phyloP scores from a whole-genome alignment of 1,140 invertebrate genomes.

The Lycorma delicatula region DNA sequence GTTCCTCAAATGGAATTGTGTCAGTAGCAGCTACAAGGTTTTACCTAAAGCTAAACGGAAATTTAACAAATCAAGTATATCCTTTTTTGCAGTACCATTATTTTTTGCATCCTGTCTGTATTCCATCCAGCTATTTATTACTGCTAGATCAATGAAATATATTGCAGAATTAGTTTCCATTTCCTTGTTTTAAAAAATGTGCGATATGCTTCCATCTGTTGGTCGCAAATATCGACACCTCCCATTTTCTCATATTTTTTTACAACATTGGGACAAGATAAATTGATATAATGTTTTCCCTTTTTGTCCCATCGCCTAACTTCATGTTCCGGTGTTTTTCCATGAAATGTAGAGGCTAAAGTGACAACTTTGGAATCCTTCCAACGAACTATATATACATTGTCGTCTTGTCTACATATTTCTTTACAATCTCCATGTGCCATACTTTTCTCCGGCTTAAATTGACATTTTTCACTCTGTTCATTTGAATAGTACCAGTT shows the following conservation, averaged over 20 bases:
- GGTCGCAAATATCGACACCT: conserved; percentile 33
- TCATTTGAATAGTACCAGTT: conserved; percentile 11
- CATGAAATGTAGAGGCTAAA: conserved; percentile 18
- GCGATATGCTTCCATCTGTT: conserved; percentile 27
- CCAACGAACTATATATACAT: conserved; percentile 11
- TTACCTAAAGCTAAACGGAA: conserved; percentile 1
- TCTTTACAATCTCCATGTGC: neutral
- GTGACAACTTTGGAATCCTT: conserved; percentile 14
- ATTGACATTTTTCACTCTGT: conserved; percentile 10
- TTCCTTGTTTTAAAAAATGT: conserved; percentile 30
- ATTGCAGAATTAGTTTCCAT: conserved; percentile 32
- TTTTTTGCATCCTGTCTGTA: neutral
- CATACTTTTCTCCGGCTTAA: conserved; percentile 3
- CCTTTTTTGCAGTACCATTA: conserved; percentile 1
- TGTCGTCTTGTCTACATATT: conserved; percentile 4
- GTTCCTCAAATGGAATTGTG: too few species aligned
- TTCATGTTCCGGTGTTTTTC: conserved; percentile 5
- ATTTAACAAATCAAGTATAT: conserved; percentile 6
- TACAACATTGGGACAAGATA: conserved; percentile 27
- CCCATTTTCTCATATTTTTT: conserved; percentile 32
- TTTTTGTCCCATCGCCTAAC: conserved; percentile 32
- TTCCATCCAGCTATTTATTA: conserved; percentile 32
- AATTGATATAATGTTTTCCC: conserved; percentile 25
- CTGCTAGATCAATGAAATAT: conserved; percentile 28
- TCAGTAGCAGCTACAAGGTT: neutral